Evolutionary conservation across 1,140 invertebrate genomes (phyloP).

Genomic region (Hyles euphorbiae): DNA sequence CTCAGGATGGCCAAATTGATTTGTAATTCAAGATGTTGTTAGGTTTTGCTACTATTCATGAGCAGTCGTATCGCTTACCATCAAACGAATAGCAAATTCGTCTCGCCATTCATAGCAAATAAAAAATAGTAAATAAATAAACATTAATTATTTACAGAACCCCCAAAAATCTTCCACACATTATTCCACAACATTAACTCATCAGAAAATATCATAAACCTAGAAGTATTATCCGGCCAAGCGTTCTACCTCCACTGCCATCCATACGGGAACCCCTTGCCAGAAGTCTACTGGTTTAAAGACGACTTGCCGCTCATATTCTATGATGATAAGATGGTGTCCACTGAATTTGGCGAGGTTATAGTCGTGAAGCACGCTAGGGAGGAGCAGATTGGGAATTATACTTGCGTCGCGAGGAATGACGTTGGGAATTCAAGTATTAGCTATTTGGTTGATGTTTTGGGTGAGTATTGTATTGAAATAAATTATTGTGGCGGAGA

Average conservation of each 20-base stretch:
- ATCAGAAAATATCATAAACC: conserved; percentile 24
- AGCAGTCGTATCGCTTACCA: too few relatives aligned
- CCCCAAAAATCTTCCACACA: conserved; percentile 52
- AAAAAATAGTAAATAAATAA: too few relatives aligned
- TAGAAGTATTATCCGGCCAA: conserved; percentile 57
- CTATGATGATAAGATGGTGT: conserved; percentile 55
- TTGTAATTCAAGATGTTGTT: too few relatives aligned
- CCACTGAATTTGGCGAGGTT: conserved; percentile 53
- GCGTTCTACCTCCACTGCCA: conserved; percentile 61
- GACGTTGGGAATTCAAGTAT: conserved; percentile 49
- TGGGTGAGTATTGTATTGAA: conserved; percentile 39
- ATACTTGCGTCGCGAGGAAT: conserved; percentile 66
- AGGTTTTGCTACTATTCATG: too few relatives aligned
- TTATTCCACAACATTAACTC: conserved; percentile 37
- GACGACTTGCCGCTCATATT: conserved; percentile 46
- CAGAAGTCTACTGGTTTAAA: conserved; percentile 68
- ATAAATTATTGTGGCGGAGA: neutral
- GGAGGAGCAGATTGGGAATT: conserved; percentile 56
- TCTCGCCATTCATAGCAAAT: too few relatives aligned
- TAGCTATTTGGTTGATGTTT: conserved; percentile 55
- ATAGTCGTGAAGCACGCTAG: conserved; percentile 35
- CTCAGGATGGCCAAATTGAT: too few relatives aligned
- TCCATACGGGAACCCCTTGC: conserved; percentile 54
- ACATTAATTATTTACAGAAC: conserved; percentile 37
- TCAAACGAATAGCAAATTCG: too few relatives aligned